Evolutionary conservation across 1,140 invertebrate genomes (phyloP), one percentile per base, ranked within the genome.

Genomic region (Protaetia brevitarsis): DNA sequence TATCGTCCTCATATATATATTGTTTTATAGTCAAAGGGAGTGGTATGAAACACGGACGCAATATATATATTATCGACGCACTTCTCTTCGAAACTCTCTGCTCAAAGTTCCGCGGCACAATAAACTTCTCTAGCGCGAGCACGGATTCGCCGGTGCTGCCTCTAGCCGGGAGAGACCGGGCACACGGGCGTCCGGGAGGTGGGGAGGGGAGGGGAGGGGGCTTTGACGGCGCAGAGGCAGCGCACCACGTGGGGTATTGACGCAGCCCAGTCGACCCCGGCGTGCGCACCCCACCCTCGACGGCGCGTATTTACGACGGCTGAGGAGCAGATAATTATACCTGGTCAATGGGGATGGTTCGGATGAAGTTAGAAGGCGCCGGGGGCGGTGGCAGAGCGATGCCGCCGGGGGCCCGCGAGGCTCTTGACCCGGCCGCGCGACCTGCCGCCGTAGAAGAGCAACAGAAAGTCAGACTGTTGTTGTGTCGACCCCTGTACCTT

Each of bases 281-380:
- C 11, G 27, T 31, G 34, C 65, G 63, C 63, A 51, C 37, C 63
- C 63, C 37, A 64, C 63, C 45, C 45, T 28, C 28, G n/a, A n/a
- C n/a, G n/a, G n/a, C n/a, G n/a, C 34, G 65, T 66, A 27, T 66
- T 62, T 66, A 62, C 57, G 58, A 66, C 62, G 58, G 58, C 65
- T n/a, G n/a, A n/a, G n/a, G n/a, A n/a, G 36, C 58, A 36, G 65
- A 66, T 66, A 66, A 66, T 66, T 66, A 66, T 66, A 66, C 65
- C 65, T 66, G 65, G 65, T 66, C 65, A 66, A 66, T 66, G 65
- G 62, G 65, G 56, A n/a, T 36, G 58, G 34, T n/a, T n/a, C n/a
- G n/a, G n/a, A n/a, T 59, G 65, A 23, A 37, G 41, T 36, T 31
- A 26, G 58, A 29, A 31, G 28, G 23, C 6, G 26, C 16, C 45